A percentile compares a stretch with the other conserved stretches of the same genome.
Conservation (phyloP, 2,888 invertebrate genomes). For the Pollenia angustigena region DNA sequence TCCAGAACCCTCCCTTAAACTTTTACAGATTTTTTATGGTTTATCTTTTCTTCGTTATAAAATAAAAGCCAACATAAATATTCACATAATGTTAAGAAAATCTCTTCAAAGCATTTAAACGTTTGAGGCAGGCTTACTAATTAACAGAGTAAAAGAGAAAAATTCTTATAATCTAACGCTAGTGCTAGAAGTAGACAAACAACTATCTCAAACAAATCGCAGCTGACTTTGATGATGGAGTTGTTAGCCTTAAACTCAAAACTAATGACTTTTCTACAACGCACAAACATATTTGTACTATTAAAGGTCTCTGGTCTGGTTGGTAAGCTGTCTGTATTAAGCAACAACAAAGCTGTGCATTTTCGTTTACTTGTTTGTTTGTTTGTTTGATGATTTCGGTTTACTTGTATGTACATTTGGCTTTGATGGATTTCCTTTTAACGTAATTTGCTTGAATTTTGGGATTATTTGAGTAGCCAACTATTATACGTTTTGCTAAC, state of each 20-base stretch:
- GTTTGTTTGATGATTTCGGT: conserved; percentile 21
- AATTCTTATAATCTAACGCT: not conserved
- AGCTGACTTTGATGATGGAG: not conserved
- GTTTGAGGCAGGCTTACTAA: conserved; percentile 50
- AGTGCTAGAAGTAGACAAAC: not conserved
- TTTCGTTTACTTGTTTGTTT: not conserved
- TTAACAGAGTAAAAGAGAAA: conserved; percentile 51
- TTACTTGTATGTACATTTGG: not conserved
- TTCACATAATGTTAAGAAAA: conserved; percentile 42
- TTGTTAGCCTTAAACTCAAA: conserved; percentile 15
- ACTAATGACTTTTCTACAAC: conserved; percentile 22
- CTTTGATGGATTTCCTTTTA: conserved; percentile 53
- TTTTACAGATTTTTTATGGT: no score
- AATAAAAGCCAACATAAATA: conserved; percentile 37
- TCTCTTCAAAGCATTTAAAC: conserved; percentile 44
- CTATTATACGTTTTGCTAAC: not conserved
- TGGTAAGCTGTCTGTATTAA: conserved; percentile 4
- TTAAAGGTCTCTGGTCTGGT: conserved; percentile 18
- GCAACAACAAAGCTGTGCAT: not conserved
- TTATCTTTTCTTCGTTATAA: not conserved
- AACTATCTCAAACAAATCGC: conserved; percentile 11
- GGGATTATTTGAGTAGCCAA: conserved; percentile 42
- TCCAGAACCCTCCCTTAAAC: no score
- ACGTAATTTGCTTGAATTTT: conserved; percentile 46
- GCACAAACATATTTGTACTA: conserved; percentile 45